phyloP scores from a whole-genome alignment of 2,888 invertebrate genomes.

The Galeopsomyia nigrocyanea region DNA sequence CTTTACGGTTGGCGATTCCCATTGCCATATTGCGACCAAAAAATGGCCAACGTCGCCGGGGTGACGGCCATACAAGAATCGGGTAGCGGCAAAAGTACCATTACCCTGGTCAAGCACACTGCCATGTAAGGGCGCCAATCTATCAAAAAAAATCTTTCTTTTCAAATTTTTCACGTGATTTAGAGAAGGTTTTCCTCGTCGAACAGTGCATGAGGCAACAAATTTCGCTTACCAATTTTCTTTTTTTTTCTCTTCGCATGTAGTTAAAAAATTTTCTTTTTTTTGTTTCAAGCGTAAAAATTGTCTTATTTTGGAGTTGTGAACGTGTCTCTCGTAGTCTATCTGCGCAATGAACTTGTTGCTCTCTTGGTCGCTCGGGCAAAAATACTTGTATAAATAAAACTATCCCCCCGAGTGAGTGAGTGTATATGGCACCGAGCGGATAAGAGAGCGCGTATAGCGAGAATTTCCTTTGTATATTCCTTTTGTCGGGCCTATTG shows the following conservation, averaged over 20 bases:
- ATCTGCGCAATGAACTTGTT: slow-evolving; percentile 13
- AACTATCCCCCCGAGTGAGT: too few relatives aligned
- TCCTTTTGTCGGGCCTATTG: slow-evolving; percentile 13
- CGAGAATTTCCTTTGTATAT: slow-evolving; percentile 28
- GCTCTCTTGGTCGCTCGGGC: slow-evolving; percentile 19
- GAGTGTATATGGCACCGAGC: not conserved
- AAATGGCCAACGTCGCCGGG: slow-evolving; percentile 75
- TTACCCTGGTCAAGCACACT: slow-evolving; percentile 69
- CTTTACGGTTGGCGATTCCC: slow-evolving; percentile 97
- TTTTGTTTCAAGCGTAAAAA: slow-evolving; percentile 32
- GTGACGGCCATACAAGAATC: slow-evolving; percentile 68
- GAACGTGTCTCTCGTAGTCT: slow-evolving; percentile 11
- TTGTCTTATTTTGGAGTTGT: slow-evolving; percentile 11
- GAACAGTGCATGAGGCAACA: slow-evolving; percentile 59
- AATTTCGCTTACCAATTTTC: slow-evolving; percentile 54
- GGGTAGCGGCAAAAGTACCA: slow-evolving; percentile 69
- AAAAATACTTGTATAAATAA: not conserved
- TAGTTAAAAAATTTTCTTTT: slow-evolving; percentile 35
- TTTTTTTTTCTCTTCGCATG: slow-evolving; percentile 60
- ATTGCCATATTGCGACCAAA: slow-evolving; percentile 96
- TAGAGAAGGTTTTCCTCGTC: slow-evolving; percentile 48
- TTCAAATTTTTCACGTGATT: not conserved
- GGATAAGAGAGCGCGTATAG: slow-evolving; percentile 18
- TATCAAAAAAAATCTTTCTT: slow-evolving; percentile 19
- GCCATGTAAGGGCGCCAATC: slow-evolving; percentile 64